Base-by-base conservation (phyloP, 1,140 invertebrate species). In the Drepana arcuata region DNA sequence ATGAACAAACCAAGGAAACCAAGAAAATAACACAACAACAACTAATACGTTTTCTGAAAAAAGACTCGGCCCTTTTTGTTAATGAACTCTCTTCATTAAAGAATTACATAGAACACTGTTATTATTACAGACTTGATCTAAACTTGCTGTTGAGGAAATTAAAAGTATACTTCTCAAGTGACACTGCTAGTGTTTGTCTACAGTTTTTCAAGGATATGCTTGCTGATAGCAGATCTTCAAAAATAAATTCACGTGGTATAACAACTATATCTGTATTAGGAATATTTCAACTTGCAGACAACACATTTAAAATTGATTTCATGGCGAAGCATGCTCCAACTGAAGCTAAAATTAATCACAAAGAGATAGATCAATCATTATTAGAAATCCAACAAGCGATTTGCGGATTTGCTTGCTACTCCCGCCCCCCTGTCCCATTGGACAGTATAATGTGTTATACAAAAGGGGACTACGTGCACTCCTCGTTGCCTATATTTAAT, bases 401-500 rank as follows among this genome's bases (percentile, higher is more conserved):
- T 41, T 75, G 71, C 46, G 41, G 46, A 0, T 54, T 48, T 27
- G 47, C 50, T 6, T 49, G 53, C 28, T 63, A 60, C 11, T 64
- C 67, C 15, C 46, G 73, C 6, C 70, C 73, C 11, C 59, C 64
- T 2, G 35, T 78, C 2, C 62, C 71, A 6, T 34, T 73, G 7
- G 7, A 47, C 24, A 33, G 25, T 25, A 33, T 59, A 7, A 26
- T 59, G 1, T 38, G 53, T 27, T 78, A 68, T 29, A 34, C 73
- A n/a, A 61, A 57, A 44, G 67, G 69, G 0, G 71, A 75, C 34
- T 78, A 75, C 41, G 42, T 70, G 2, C 48, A 44, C 1, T 66
- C 31, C 28, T 65, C 67, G 49, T 25, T 69, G 9, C 63, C 64
- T 6, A 58, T 70, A 31, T 66, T 79, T 15, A 54, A 62, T 24